Conservation (phyloP, 2,113 vertebrate genomes). For the Capreolus pygargus region DNA sequence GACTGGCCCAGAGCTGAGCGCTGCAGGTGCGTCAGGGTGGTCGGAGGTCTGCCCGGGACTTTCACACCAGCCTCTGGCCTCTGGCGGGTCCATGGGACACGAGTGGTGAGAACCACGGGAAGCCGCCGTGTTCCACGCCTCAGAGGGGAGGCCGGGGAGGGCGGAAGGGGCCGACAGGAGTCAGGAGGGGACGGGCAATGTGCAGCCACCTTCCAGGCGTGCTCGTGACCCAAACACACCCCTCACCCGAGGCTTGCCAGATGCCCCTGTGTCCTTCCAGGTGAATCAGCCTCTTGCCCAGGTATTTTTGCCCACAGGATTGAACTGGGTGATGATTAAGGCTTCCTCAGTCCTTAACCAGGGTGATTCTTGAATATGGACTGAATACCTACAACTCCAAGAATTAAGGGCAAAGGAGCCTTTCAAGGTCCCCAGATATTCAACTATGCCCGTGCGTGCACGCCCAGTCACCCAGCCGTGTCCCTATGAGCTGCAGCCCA, state of each 20-base stretch:
- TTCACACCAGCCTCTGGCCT: not conserved
- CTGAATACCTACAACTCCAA: not conserved
- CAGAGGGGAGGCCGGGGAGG: not conserved
- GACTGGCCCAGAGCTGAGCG: not conserved
- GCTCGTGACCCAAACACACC: not conserved
- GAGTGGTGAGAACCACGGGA: not conserved
- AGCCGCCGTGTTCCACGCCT: too few species aligned
- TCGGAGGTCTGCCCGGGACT: too few species aligned
- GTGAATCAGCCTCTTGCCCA: not conserved
- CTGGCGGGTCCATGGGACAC: not conserved
- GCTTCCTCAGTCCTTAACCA: not conserved
- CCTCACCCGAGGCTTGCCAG: not conserved
- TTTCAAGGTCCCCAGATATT: not conserved
- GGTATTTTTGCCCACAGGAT: not conserved
- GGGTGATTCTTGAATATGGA: not conserved
- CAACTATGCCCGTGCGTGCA: not conserved
- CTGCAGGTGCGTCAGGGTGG: not conserved
- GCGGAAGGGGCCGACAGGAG: not conserved
- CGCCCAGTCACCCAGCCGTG: not conserved
- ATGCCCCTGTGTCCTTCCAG: not conserved
- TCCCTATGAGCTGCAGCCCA: not conserved
- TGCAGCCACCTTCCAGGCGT: not conserved
- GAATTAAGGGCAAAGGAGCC: not conserved
- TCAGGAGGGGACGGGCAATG: not conserved
- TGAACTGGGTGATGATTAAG: not conserved